These are phyloP conservation scores for Lonchura striata DNA, from an alignment of 2,113 vertebrate genomes.

Conservation along the genomic window DNA sequence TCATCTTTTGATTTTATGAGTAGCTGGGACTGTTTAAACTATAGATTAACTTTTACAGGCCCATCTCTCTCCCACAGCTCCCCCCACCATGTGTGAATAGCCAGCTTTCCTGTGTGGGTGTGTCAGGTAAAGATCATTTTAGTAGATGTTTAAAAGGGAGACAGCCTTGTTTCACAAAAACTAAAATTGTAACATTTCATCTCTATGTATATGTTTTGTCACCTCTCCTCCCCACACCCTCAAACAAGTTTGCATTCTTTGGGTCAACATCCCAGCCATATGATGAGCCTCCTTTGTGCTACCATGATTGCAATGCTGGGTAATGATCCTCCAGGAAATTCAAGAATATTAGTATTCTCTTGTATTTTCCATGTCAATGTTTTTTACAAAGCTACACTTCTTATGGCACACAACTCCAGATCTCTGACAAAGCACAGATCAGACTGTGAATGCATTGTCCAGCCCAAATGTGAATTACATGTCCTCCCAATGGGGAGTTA, in stretches of 20 bases:
- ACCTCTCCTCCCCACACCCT: not conserved
- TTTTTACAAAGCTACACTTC: not conserved
- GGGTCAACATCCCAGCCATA: not conserved
- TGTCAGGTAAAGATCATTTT: not conserved
- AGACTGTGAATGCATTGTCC: not conserved
- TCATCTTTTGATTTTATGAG: conserved; percentile 36
- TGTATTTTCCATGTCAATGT: not conserved
- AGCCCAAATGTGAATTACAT: not conserved
- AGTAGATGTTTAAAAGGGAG: not conserved
- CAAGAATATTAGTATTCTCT: not conserved
- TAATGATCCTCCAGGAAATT: not conserved
- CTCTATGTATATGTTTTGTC: not conserved
- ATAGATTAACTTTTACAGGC: conserved; percentile 20
- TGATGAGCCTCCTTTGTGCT: not conserved
- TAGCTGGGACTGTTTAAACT: conserved; percentile 18
- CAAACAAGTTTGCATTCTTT: not conserved
- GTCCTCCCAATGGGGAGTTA: not conserved
- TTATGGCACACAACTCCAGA: not conserved
- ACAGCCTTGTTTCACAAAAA: not conserved
- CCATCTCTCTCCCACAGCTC: not conserved
- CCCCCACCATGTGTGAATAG: not conserved
- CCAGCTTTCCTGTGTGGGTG: not conserved
- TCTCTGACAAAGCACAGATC: not conserved
- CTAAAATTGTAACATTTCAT: not conserved
- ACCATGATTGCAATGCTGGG: not conserved